Evolutionary conservation across 2,113 vertebrate genomes (phyloP), one percentile per base, ranked within the genome.

Genomic region (Athene cunicularia): DNA sequence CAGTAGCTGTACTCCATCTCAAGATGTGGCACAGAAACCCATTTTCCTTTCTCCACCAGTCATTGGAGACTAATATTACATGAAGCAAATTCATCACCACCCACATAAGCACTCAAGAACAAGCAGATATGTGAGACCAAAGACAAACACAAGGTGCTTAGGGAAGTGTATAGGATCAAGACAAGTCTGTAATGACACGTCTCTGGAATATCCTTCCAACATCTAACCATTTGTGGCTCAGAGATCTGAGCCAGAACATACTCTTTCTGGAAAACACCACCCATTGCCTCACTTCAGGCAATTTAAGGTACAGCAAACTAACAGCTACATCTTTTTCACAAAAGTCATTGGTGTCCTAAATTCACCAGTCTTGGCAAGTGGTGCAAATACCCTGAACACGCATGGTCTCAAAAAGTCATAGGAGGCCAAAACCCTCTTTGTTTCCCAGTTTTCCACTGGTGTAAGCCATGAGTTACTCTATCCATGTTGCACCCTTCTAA

Each of bases 171-270:
- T 7, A 85, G 59, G 45, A 87, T 16, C 12, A 81, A 59, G 27
- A 9, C 4, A 63, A 67, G 41, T 33, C 32, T 82, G 15, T 30
- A 66, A 56, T 27, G 12, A 35, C 26, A 27, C 55, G 72, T 59
- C 23, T 14, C 24, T 22, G 43, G 35, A 53, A 77, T 22, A 73
- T 17, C n/a, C 17, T 89, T 84, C 28, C 45, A 84, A 19, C 5
- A 12, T 43, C 64, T 77, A 49, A 39, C 9, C 19, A 23, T 22
- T 55, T 47, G 41, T 56, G n/a, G 11, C 52, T 75, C 50, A 58
- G 47, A 56, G 6, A 87, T 20, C 13, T 0, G 0, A 60, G 17
- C 4, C 49, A 71, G 55, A 84, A 19, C 3, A 75, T 28, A 39
- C 5, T n/a, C 23, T 71, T 77, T 66, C 50, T 72, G 30, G 68